These are phyloP conservation scores for Pterostichus madidus DNA, from an alignment of 2,888 invertebrate genomes.

Conservation along the genomic window DNA sequence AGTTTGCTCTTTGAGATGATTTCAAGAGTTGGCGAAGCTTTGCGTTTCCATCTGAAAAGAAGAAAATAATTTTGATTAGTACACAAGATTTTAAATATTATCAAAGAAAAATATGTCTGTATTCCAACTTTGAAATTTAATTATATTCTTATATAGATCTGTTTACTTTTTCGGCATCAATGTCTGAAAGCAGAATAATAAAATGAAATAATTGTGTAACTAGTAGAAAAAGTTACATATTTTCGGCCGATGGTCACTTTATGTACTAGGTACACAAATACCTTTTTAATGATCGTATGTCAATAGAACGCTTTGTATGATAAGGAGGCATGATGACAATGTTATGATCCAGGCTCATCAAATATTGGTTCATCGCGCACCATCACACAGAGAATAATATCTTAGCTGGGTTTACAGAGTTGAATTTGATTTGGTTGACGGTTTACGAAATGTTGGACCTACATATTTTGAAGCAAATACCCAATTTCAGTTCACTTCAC, in stretches of 20 bases:
- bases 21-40: constrained; percentile 5
- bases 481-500: background rate
- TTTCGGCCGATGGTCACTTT: too few relatives aligned
- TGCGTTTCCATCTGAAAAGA: constrained; percentile 11
- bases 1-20: background rate
- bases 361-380: constrained; percentile 39
- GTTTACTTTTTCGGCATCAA: background rate
- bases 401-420: constrained; percentile 22
- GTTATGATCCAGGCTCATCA: constrained; percentile 39
- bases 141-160: background rate
- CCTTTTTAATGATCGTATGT: too few relatives aligned
- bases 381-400: constrained; percentile 31
- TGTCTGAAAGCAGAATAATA: background rate
- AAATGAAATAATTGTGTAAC: background rate
- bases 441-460: constrained; percentile 19
- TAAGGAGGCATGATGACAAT: background rate
- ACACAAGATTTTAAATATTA: constrained; percentile 5
- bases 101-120: constrained; percentile 17
- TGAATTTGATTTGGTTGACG: constrained; percentile 36
- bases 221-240: too few relatives aligned
- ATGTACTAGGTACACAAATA: too few relatives aligned
- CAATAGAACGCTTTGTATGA: too few relatives aligned
- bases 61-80: constrained; percentile 14
- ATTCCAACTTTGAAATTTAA: constrained; percentile 10
- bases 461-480: background rate